A percentile compares a stretch with the other conserved stretches of the same genome.
Conservation (phyloP, 2,888 invertebrate species). For the Fabriciana adippe region DNA sequence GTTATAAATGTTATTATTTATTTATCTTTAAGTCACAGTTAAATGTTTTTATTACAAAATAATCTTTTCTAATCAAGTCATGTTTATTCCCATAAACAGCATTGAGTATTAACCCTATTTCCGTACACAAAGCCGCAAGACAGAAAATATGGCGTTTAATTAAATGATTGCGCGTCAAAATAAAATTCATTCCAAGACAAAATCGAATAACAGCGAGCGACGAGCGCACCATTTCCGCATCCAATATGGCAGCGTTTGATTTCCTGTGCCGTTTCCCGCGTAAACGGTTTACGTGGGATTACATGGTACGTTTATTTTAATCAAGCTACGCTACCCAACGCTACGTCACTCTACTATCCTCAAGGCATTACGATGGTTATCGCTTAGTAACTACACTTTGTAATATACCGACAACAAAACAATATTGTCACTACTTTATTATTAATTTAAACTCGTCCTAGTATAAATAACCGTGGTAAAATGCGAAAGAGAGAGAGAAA, state of each 20-base stretch:
- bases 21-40: too few species aligned
- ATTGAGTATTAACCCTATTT: background rate
- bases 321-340: constrained; percentile 26
- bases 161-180: constrained; percentile 38
- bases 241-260: constrained; percentile 78
- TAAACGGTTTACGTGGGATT: constrained; percentile 71
- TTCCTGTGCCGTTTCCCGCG: constrained; percentile 68
- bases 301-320: constrained; percentile 68
- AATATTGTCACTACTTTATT: background rate
- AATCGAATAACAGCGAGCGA: constrained; percentile 50
- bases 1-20: too few species aligned
- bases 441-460: background rate
- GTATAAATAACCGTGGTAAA: too few species aligned
- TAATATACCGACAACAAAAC: background rate
- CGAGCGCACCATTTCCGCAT: constrained; percentile 71
- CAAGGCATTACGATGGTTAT: constrained; percentile 3
- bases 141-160: constrained; percentile 39
- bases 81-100: too few species aligned
- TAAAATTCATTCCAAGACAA: constrained; percentile 43
- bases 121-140: constrained; percentile 25
- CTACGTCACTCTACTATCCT: constrained; percentile 6
- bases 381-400: background rate
- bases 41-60: too few species aligned
- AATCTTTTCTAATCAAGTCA: too few species aligned
- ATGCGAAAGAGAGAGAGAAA: too few species aligned